phyloP scores from a whole-genome alignment of 1,140 invertebrate species.

The Macrobrachium nipponense region DNA sequence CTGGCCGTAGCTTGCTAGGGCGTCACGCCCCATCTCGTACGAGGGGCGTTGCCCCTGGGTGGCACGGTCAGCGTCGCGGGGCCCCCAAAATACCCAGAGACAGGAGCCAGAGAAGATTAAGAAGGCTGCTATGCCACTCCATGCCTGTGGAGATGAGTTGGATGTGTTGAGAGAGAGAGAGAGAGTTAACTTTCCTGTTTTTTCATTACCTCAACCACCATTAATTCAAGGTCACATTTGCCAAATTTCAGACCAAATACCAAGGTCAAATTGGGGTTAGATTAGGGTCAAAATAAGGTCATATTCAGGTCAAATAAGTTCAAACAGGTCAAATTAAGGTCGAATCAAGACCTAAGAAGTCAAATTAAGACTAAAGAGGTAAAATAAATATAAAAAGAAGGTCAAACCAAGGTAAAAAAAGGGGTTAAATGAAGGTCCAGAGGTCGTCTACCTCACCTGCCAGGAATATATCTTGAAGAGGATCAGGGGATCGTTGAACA shows the following conservation, averaged over 20 bases:
- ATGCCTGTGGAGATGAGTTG: background rate
- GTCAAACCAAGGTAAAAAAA: background rate
- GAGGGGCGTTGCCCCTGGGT: background rate
- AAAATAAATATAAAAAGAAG: too few species aligned
- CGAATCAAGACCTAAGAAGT: too few species aligned
- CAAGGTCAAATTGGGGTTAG: background rate
- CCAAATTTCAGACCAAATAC: background rate
- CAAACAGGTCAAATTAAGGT: too few species aligned
- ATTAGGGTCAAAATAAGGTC: too few species aligned
- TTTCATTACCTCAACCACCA: too few species aligned
- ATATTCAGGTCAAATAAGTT: background rate
- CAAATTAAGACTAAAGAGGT: too few species aligned
- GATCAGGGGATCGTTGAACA: constrained; percentile 25
- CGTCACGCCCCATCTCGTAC: background rate
- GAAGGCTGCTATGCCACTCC: constrained; percentile 9
- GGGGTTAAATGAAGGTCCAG: too few species aligned
- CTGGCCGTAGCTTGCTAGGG: background rate
- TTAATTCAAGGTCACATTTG: too few species aligned
- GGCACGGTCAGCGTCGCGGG: background rate
- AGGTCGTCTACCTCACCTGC: constrained; percentile 13
- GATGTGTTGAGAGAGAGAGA: background rate
- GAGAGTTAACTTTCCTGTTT: too few species aligned
- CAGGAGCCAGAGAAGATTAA: constrained; percentile 8
- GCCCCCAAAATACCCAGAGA: constrained; percentile 19
- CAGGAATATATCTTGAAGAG: constrained; percentile 41